Percentiles rank a stretch among this genome's conserved stretches.
phyloP scores from a whole-genome alignment of 2,888 invertebrate genomes.

The Andrena trimmerana region DNA sequence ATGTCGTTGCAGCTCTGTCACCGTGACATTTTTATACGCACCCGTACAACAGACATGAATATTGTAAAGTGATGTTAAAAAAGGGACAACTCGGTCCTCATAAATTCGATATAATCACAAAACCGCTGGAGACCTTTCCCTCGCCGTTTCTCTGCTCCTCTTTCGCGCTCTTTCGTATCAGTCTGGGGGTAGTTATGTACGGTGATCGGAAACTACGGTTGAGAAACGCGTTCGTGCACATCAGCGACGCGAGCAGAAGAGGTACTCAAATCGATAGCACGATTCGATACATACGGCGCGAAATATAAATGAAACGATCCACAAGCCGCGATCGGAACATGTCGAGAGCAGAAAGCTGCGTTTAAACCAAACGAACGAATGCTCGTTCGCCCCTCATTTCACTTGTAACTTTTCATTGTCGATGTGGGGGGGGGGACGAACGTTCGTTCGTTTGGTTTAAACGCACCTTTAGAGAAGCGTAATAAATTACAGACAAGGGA shows the following conservation, averaged over 20 bases:
- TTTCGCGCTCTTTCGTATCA: constrained; percentile 29
- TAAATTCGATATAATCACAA: background rate
- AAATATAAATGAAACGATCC: background rate
- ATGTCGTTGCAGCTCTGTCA: background rate
- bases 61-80: background rate
- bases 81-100: background rate
- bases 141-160: background rate
- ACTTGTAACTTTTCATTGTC: too few relatives aligned
- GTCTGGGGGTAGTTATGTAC: background rate
- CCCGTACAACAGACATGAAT: background rate
- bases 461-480: too few relatives aligned
- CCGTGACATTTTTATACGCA: background rate
- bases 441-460: too few relatives aligned
- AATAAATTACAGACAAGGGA: background rate
- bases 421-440: too few relatives aligned
- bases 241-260: too few relatives aligned
- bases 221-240: too few relatives aligned
- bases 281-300: background rate
- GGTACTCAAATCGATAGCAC: too few relatives aligned
- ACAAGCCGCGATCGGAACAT: too few relatives aligned
- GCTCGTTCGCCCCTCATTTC: too few relatives aligned
- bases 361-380: too few relatives aligned
- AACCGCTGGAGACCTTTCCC: constrained; percentile 6
- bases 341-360: background rate
- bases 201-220: too few relatives aligned